Percentiles rank a stretch among this genome's conserved stretches.
These are phyloP conservation scores for Athripsodes cinereus DNA, from an alignment of 2,888 invertebrate species.

Conservation along the genomic window DNA sequence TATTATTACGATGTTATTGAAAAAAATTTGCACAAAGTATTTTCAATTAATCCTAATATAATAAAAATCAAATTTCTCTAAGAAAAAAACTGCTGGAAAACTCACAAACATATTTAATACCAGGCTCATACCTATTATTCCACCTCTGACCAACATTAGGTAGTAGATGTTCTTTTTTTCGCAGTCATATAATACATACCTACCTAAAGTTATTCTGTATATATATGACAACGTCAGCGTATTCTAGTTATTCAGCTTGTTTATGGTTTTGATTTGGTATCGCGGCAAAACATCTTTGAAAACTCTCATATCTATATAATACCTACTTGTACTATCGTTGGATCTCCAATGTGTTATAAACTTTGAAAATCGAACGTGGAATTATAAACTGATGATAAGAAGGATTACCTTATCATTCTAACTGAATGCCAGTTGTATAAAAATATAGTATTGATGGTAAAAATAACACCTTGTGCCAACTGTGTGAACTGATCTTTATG, in stretches of 20 bases:
- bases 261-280: conserved; percentile 27
- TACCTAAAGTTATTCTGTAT: too few relatives aligned
- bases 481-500: too few relatives aligned
- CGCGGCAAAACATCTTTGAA: conserved; percentile 19
- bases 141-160: neutral
- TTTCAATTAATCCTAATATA: neutral
- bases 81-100: too few relatives aligned
- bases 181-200: too few relatives aligned
- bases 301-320: conserved; percentile 8
- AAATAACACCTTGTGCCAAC: too few relatives aligned
- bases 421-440: neutral
- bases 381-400: conserved; percentile 40
- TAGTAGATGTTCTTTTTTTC: conserved; percentile 3
- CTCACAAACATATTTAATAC: too few relatives aligned
- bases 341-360: conserved; percentile 40
- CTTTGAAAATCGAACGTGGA: conserved; percentile 50
- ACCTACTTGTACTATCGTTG: conserved; percentile 25
- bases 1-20: neutral
- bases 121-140: too few relatives aligned
- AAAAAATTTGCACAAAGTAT: neutral
- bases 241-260: conserved; percentile 12
- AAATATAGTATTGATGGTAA: too few relatives aligned
- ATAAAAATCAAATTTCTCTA: neutral
- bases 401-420: conserved; percentile 30
- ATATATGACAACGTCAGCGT: too few relatives aligned